Evolutionary conservation across 1,140 invertebrate genomes (phyloP), one percentile per base, ranked within the genome.

Genomic region (Phymorhynchus buccinoides): DNA sequence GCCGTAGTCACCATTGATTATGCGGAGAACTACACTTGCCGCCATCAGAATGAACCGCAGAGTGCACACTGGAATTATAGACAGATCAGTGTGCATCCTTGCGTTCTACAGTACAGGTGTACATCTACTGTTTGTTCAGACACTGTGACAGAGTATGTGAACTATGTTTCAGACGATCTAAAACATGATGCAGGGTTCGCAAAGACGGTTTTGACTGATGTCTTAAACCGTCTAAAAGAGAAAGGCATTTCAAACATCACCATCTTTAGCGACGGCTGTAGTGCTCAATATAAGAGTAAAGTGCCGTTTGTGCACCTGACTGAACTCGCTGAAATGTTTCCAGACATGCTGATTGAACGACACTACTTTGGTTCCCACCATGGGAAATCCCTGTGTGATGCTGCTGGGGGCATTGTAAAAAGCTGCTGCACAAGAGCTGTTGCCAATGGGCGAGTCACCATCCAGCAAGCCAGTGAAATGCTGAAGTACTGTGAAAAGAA

Each of bases 91-190:
- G 37, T 44, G 27, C 77, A 79, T 42, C 77, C 77, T 32, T 79
- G 77, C 30, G 77, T 79, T n/a, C 6, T 44, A 18, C 44, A 79
- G n/a, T 75, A 37, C 71, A 30, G 71, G 30, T 75, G 77, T 79
- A 7, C 6, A 9, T 42, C 27, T 18, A 4, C 41, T n/a, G 22
- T 18, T 14, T 79, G 77, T 42, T 0, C 4, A 22, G 41, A 27
- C 12, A 3, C 30, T 22, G 77, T 42, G 4, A 30, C 18, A 3
- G 6, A 39, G 18, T 30, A 30, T 42, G 30, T 42, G 18, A 14
- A 0, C 18, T 9, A 42, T 16, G 14, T 30, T 7, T 42, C 41
- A 44, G 35, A 41, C 22, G 35, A 35, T 42, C 9, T 39, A 14
- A 12, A 41, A 41, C 75, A 35, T 35, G 75, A 78, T 37, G 75